Percentiles rank a stretch among this genome's conserved stretches.
phyloP scores from a whole-genome alignment of 1,140 invertebrate genomes.

The Orius laevigatus region DNA sequence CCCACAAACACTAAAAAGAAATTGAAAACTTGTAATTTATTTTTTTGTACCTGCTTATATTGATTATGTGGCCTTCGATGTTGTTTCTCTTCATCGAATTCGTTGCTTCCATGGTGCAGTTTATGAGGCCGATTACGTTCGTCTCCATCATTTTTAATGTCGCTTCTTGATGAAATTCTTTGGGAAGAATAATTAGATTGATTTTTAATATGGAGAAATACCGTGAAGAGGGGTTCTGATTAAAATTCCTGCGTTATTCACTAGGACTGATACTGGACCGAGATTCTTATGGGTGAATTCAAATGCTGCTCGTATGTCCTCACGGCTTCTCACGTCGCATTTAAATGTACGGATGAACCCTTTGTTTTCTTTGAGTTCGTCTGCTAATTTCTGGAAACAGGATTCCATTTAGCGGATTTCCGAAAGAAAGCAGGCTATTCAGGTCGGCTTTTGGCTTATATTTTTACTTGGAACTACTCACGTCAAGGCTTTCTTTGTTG shows the following conservation, averaged over 20 bases:
- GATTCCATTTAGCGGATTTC: too few species aligned
- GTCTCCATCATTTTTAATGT: slow-evolving; percentile 39
- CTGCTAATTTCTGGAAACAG: not conserved
- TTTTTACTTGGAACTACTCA: slow-evolving; percentile 33
- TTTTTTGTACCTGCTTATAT: slow-evolving; percentile 29
- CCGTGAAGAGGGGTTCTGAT: slow-evolving; percentile 10
- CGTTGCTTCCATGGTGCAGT: slow-evolving; percentile 46
- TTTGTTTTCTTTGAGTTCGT: not conserved
- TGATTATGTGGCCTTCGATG: slow-evolving; percentile 37
- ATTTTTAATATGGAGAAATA: too few species aligned
- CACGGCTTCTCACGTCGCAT: slow-evolving; percentile 47
- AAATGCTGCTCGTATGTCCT: slow-evolving; percentile 46
- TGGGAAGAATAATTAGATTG: too few species aligned
- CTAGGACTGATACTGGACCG: slow-evolving; percentile 46
- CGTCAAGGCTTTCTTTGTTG: too few species aligned
- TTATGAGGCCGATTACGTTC: slow-evolving; percentile 48
- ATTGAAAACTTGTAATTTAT: not conserved
- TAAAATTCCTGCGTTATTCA: slow-evolving; percentile 50
- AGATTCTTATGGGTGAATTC: slow-evolving; percentile 38
- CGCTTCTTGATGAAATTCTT: slow-evolving; percentile 27
- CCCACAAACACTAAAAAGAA: slow-evolving; percentile 15
- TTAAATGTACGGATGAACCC: slow-evolving; percentile 26
- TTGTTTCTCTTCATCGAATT: slow-evolving; percentile 44
- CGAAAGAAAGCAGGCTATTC: not conserved
- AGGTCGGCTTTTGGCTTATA: slow-evolving; percentile 37